These are phyloP conservation scores for Noctuana brunneofusca DNA, from an alignment of 2,888 invertebrate genomes.

Conservation along the genomic window DNA sequence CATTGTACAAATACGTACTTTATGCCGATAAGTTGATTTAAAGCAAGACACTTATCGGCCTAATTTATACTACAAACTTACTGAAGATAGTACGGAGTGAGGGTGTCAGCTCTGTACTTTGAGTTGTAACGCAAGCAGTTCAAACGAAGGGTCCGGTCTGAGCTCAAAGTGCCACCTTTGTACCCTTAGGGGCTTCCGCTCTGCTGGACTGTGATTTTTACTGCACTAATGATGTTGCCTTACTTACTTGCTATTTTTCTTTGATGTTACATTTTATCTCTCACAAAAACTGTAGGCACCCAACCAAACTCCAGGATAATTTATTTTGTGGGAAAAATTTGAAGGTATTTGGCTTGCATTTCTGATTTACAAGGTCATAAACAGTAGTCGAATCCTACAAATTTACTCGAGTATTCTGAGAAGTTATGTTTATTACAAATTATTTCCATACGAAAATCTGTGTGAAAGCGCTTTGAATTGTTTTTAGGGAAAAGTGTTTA, in stretches of 20 bases:
- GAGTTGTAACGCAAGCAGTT: conserved; percentile 37
- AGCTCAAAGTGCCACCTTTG: conserved; percentile 54
- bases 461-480: background rate
- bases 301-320: background rate
- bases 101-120: background rate
- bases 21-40: no score
- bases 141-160: conserved; percentile 44
- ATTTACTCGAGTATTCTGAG: no score
- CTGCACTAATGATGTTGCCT: conserved; percentile 52
- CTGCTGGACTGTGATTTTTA: conserved; percentile 32
- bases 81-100: background rate
- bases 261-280: conserved; percentile 2
- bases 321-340: background rate
- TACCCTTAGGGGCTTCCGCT: conserved; percentile 41
- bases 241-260: background rate
- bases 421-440: no score
- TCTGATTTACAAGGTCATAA: background rate
- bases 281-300: background rate
- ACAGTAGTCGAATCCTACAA: no score
- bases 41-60: background rate
- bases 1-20: no score
- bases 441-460: background rate
- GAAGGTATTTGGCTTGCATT: background rate
- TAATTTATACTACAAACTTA: background rate
- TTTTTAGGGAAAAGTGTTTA: no score